Evolutionary conservation across 2,888 invertebrate genomes (phyloP).

Genomic region (Sphaerophoria taeniata): DNA sequence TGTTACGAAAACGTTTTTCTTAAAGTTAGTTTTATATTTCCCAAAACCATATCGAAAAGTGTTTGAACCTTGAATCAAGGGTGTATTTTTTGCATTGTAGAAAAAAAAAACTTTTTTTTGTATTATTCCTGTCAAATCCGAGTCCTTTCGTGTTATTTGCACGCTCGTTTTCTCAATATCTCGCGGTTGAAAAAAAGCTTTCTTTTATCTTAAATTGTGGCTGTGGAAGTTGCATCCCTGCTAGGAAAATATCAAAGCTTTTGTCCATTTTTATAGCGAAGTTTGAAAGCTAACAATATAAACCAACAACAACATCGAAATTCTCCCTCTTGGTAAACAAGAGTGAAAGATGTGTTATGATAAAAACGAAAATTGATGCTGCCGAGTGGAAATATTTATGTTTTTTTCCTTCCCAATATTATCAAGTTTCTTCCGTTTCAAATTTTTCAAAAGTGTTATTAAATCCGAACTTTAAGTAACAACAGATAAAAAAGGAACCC

Average conservation of each 20-base stretch:
- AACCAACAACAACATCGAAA: constrained; percentile 37
- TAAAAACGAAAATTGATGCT: constrained; percentile 51
- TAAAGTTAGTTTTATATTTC: neutral
- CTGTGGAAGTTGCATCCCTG: constrained; percentile 36
- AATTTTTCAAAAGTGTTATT: constrained; percentile 43
- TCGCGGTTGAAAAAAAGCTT: constrained; percentile 38
- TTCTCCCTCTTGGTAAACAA: constrained; percentile 7
- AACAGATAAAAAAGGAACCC: neutral
- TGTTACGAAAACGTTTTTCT: constrained; percentile 32
- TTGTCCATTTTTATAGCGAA: constrained; percentile 46
- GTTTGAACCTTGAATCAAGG: neutral
- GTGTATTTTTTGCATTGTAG: constrained; percentile 1
- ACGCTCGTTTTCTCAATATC: constrained; percentile 31
- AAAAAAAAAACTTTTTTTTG: constrained; percentile 23
- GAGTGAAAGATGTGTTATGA: constrained; percentile 52
- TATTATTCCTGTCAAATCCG: constrained; percentile 55
- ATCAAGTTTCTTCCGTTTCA: constrained; percentile 33
- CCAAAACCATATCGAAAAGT: neutral
- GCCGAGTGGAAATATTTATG: constrained; percentile 53
- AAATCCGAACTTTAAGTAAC: constrained; percentile 15
- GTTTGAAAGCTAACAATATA: constrained; percentile 36
- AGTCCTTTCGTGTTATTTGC: constrained; percentile 30
- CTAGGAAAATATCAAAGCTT: constrained; percentile 7
- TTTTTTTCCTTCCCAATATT: constrained; percentile 48
- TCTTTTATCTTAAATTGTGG: neutral